Percentiles rank a stretch among this genome's conserved stretches.
These are phyloP conservation scores for Drosophila pseudoobscura DNA, from an alignment of 1,140 invertebrate species.

Conservation along the genomic window DNA sequence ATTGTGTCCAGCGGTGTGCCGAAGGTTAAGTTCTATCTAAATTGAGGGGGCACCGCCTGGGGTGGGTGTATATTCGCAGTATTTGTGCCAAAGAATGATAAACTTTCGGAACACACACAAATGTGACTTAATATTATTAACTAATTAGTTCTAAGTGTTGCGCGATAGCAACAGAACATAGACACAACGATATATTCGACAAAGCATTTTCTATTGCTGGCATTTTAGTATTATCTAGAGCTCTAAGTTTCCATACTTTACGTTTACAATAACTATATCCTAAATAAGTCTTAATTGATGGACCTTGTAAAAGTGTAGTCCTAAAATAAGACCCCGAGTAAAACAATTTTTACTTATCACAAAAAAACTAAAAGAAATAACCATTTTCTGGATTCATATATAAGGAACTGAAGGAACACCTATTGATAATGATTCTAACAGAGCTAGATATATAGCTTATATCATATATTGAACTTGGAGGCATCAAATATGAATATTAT, in stretches of 20 bases:
- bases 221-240: conserved; percentile 44
- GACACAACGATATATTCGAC: conserved; percentile 42
- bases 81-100: conserved; percentile 75
- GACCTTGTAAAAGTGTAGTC: conserved; percentile 65
- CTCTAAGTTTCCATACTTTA: conserved; percentile 43
- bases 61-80: conserved; percentile 50
- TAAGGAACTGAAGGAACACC: too few species aligned
- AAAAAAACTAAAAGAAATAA: conserved; percentile 11
- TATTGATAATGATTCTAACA: too few species aligned
- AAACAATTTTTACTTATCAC: conserved; percentile 14
- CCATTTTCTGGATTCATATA: too few species aligned
- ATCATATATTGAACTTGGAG: too few species aligned
- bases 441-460: too few species aligned
- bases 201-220: conserved; percentile 17
- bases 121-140: conserved; percentile 74
- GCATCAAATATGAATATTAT: too few species aligned
- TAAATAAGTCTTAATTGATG: conserved; percentile 53
- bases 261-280: conserved; percentile 31
- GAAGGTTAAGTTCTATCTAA: conserved; percentile 76
- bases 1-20: conserved; percentile 67
- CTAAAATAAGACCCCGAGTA: conserved; percentile 24
- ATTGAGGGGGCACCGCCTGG: conserved; percentile 20
- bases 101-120: conserved; percentile 31
- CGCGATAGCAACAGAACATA: conserved; percentile 7
- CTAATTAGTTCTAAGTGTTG: conserved; percentile 54